Evolutionary conservation across 2,113 vertebrate genomes (phyloP).

Genomic region (Copsychus sechellarum): DNA sequence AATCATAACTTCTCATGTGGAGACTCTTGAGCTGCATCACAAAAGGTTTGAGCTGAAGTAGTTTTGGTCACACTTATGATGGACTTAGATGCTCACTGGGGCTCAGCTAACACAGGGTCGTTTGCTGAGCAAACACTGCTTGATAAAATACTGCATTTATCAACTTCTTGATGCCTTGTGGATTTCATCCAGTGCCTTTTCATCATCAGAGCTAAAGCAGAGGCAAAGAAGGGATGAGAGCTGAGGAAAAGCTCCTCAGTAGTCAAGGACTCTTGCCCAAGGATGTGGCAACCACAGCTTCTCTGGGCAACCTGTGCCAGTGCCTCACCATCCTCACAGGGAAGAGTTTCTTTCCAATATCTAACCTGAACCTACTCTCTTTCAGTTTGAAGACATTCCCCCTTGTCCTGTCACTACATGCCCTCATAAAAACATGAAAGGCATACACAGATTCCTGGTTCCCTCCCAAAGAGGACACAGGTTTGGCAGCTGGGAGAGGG

Average conservation of each 20-base stretch:
- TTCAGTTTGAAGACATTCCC: neutral
- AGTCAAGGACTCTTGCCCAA: neutral
- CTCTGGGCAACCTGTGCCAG: neutral
- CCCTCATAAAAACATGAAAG: neutral
- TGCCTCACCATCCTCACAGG: neutral
- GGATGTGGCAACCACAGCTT: neutral
- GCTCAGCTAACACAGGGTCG: neutral
- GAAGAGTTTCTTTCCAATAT: neutral
- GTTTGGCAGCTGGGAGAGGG: neutral
- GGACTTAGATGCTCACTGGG: neutral
- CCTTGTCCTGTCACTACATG: neutral
- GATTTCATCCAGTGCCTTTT: neutral
- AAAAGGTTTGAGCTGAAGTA: neutral
- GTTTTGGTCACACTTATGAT: neutral
- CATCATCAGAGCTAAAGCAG: neutral
- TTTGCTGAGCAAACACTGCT: neutral
- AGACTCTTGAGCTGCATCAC: neutral
- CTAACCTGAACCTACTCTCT: neutral
- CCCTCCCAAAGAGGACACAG: neutral
- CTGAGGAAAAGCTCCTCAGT: neutral
- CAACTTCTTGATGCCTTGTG: slow-evolving; percentile 39
- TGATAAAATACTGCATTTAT: slow-evolving; percentile 44
- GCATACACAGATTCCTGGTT: neutral
- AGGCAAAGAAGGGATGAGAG: neutral
- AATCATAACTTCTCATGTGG: neutral